These are phyloP conservation scores for Silurus meridionalis DNA, from an alignment of 2,113 vertebrate species.

Conservation along the genomic window DNA sequence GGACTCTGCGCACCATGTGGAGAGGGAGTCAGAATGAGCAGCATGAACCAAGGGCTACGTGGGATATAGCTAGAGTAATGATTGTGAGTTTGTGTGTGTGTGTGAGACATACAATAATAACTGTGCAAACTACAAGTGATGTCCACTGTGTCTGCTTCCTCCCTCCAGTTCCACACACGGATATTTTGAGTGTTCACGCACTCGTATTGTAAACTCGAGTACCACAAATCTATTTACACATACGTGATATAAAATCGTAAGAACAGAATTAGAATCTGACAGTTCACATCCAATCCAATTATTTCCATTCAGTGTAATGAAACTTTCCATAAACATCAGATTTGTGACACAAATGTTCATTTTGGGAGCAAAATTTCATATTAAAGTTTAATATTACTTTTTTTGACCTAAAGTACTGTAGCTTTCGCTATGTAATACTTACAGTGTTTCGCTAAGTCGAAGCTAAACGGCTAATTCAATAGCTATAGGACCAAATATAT, in stretches of 20 bases:
- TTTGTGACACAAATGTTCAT: not conserved
- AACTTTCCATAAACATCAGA: not conserved
- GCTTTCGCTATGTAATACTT: no score
- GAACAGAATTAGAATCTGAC: not conserved
- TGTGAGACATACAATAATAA: not conserved
- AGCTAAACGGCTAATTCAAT: not conserved
- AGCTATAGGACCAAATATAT: no score
- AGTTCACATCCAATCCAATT: not conserved
- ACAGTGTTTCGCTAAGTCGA: not conserved
- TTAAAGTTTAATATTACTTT: not conserved
- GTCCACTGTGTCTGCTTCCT: not conserved
- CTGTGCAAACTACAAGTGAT: not conserved
- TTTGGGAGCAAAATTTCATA: not conserved
- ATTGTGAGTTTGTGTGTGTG: constrained; percentile 9
- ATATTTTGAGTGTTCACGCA: not conserved
- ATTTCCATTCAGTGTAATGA: not conserved
- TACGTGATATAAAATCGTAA: not conserved
- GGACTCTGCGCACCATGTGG: constrained; percentile 28
- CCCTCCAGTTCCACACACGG: not conserved
- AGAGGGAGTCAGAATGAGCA: constrained; percentile 35
- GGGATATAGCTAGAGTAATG: constrained; percentile 34
- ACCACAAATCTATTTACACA: no score
- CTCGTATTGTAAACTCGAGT: not conserved
- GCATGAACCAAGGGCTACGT: constrained; percentile 37
- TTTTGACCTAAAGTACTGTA: not conserved